Evolutionary conservation across 2,888 invertebrate species (phyloP), one percentile per base, ranked within the genome.

Genomic region (Hemistola chrysoprasaria): DNA sequence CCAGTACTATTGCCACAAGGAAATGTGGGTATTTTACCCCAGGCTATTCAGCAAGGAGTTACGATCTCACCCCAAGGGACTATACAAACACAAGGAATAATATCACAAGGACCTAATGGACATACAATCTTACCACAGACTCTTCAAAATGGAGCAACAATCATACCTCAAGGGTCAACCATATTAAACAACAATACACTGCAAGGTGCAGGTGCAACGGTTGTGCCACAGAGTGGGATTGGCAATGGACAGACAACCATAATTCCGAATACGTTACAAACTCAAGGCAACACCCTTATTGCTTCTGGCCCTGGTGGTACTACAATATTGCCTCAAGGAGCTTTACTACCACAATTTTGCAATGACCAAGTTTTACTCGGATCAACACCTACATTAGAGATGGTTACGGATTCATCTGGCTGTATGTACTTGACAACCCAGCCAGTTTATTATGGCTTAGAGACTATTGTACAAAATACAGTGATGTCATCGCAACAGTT

Each of bases 401-500:
- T 92, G 90, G 92, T 92, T 7, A 90, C 91, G 6, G 91, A 92
- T 68, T 91, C 85, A 21, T 82, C 85, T 28, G 90, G 90, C 3
- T 90, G 90, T 49, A 91, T 92, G 79, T 90, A 92, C 62, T 69
- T 92, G 39, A 86, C 91, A 26, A 88, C 92, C 8, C 94, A 94
- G 59, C 95, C 95, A 2, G 92, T 95, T 61, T 95, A 95, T 62
- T 95, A 95, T 59, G 95, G 95, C 0, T 86, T 95, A 50, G 95
- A 96, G 80, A 95, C 95, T 0, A 95, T 95, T 37, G 95, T 96
- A 1, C 95, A 95, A 74, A 96, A 95, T 64, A 95, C 95, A 2
- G 95, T 95, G 0, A 95, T 95, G 95, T 95, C 95, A n/a, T 95
- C 95, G 10, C 95, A 95, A 67, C 95, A 95, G 66, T 95, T 95